Base-by-base conservation (phyloP, 2,113 vertebrate species). In the Pachycephala philippinensis region DNA sequence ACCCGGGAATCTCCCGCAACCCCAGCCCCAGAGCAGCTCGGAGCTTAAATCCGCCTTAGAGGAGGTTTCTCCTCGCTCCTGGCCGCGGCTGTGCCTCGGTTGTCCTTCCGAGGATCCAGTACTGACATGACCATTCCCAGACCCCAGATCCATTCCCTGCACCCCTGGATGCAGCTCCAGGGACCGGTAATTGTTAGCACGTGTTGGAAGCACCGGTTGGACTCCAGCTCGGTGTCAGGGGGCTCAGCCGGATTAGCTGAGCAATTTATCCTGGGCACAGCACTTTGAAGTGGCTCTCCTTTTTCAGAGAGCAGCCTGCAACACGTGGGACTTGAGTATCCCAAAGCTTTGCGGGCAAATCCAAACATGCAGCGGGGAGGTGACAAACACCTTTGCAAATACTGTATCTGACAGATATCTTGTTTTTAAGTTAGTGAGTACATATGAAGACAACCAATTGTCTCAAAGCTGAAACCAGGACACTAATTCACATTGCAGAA, bases 21-120 rank as follows among this genome's bases (percentile, higher is more conserved):
- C 54, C 33, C 72, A 15, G 23, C 39, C 54, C 10, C 45, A 3
- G 63, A 15, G 63, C 63, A 10, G 44, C 22, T 37, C 31, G 44
- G 30, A 7, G 5, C 24, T 27, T 5, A 2, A 52, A 60, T 5
- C 61, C 61, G 5, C 53, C 6, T 15, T 0, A 0, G 0, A 33
- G 31, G 44, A 44, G 61, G 11, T 4, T 50, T 31, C 21, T 66
- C 47, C 28, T 3, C n/a, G 28, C 47, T 47, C 39, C 47, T 1
- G 45, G 37, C 13, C 14, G 42, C 24, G 60, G 44, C 39, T 11
- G 54, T 9, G 69, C 45, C 74, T 23, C 54, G 7, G 22, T 18
- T 26, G 2, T 30, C 11, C 4, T 21, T 0, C 33, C 14, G 15
- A 44, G 71, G 52, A 60, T 4, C 6, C 3, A 28, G 31, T 1